phyloP scores from a whole-genome alignment of 2,888 invertebrate genomes.

The Urechis unicinctus region DNA sequence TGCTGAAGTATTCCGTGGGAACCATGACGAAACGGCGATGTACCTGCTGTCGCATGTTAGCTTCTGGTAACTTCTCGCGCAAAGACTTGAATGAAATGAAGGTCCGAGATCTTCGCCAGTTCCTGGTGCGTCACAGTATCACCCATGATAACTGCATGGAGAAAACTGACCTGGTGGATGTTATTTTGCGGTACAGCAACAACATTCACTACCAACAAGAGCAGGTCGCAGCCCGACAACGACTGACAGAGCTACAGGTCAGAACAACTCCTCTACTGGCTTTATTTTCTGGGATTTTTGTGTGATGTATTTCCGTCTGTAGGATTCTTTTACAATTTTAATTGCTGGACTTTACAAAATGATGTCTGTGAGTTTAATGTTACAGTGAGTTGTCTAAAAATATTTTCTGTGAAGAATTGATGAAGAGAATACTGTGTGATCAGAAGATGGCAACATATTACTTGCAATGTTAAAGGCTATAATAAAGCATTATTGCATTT shows the following conservation, averaged over 20 bases:
- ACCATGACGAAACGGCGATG: slow-evolving; percentile 22
- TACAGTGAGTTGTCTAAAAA: no score
- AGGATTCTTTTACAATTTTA: no score
- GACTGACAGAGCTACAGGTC: slow-evolving; percentile 23
- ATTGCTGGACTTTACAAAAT: no score
- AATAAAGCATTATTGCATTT: no score
- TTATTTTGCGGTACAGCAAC: slow-evolving; percentile 26
- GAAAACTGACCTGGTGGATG: slow-evolving; percentile 44
- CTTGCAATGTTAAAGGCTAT: no score
- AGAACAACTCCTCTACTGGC: neutral
- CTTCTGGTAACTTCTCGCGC: slow-evolving; percentile 34
- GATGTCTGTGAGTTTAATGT: no score
- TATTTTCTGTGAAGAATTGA: no score
- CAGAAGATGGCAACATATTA: no score
- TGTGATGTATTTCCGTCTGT: neutral
- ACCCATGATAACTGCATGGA: slow-evolving; percentile 39
- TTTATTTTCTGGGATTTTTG: neutral
- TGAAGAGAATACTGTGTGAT: no score
- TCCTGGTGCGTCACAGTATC: slow-evolving; percentile 34
- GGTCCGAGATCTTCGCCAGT: slow-evolving; percentile 40
- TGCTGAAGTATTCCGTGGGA: neutral
- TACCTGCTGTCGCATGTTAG: slow-evolving; percentile 33
- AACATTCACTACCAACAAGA: slow-evolving; percentile 13
- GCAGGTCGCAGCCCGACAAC: slow-evolving; percentile 24
- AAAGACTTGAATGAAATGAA: slow-evolving; percentile 35